phyloP scores from a whole-genome alignment of 2,888 invertebrate genomes.

The Tetragnatha montana region DNA sequence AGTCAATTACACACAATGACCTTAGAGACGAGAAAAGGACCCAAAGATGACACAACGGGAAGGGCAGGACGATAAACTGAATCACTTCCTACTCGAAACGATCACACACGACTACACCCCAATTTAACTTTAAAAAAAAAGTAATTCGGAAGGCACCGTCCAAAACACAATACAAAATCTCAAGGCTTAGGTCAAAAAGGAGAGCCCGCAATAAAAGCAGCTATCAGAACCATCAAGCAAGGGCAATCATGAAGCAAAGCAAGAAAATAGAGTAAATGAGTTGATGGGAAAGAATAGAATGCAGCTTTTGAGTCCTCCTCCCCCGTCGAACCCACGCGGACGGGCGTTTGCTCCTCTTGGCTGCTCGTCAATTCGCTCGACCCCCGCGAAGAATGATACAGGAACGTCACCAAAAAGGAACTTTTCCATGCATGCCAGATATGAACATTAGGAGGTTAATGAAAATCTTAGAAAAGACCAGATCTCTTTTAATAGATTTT shows the following conservation, averaged over 20 bases:
- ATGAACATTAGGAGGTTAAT: too few relatives aligned
- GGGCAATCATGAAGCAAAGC: background rate
- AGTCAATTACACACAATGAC: too few relatives aligned
- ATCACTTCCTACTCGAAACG: background rate
- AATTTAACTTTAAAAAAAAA: background rate
- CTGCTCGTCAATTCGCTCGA: constrained; percentile 25
- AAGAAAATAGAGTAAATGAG: background rate
- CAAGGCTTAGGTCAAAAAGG: background rate
- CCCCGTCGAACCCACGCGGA: constrained; percentile 34
- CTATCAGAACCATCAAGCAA: background rate
- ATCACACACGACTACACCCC: background rate
- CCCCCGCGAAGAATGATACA: constrained; percentile 19
- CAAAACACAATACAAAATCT: background rate
- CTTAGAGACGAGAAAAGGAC: too few relatives aligned
- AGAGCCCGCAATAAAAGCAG: background rate
- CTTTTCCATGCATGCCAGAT: too few relatives aligned
- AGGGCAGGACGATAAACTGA: background rate
- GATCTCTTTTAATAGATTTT: too few relatives aligned
- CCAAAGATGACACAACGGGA: background rate
- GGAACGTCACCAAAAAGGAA: too few relatives aligned
- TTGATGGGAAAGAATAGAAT: constrained; percentile 12
- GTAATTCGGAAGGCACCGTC: background rate
- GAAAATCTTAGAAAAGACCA: too few relatives aligned
- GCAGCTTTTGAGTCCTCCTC: background rate
- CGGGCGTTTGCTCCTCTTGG: constrained; percentile 35